Base-by-base conservation (phyloP, 2,888 invertebrate genomes). In the Eupeodes luniger region DNA sequence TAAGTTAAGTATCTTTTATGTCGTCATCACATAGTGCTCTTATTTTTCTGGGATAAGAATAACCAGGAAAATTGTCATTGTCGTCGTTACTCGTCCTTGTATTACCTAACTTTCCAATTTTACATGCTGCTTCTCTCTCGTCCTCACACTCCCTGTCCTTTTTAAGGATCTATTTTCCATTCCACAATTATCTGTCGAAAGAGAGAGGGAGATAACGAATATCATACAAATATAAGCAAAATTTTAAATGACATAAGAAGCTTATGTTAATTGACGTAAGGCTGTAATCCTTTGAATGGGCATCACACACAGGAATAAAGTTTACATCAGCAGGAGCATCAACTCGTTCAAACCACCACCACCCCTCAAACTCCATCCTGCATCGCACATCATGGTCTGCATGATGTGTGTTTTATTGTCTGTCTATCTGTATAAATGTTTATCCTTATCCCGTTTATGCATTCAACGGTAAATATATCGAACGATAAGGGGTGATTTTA, bases 201-300 rank as follows among this genome's bases (percentile, higher is more conserved):
- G 16, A n/a, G 5, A 12, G 40, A n/a, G 6, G 4, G n/a, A 44
- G 0, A 74, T 51, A 49, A 67, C 9, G 57, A 59, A 27, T 47
- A 47, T 47, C 75, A 82, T 81, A 84, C 85, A 84, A 81, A 88
- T 88, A 85, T 89, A 89, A 89, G 90, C 87, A 90, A 90, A 87
- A 87, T 89, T 90, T 85, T 89, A 89, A 90, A 90, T 88, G 90
- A 88, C 90, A 89, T 90, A 90, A 90, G 90, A 70, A 85, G 90
- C 90, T 90, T 90, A 90, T 90, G 90, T 89, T 90, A 90, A 90
- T 90, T 90, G 90, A 89, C 90, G 85, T 90, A 90, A 90, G 88
- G 88, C 88, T 89, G 84, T 90, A 89, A 90, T 90, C 90, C 84
- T 64, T 85, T 85, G 85, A 88, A 85, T 88, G 88, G 88, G 84